These are phyloP conservation scores for Drosophila trapezifrons DNA, from an alignment of 1,140 invertebrate species.

Conservation along the genomic window DNA sequence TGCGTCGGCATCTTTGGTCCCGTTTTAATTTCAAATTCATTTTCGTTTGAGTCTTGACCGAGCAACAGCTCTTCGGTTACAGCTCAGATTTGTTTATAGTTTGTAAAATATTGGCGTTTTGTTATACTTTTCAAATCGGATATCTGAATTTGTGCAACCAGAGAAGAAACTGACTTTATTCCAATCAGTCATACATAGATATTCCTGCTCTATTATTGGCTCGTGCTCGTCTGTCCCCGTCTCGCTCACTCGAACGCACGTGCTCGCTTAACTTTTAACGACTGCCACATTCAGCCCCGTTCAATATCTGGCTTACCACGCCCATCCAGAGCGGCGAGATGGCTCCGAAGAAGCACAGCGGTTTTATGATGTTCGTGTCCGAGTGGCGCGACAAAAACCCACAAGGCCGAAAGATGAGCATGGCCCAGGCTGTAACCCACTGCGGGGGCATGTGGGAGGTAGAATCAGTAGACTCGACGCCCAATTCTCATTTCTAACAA, in stretches of 20 bases:
- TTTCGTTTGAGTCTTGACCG: not conserved
- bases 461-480: not conserved
- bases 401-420: conserved; percentile 7
- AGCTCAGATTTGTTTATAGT: not conserved
- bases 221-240: not conserved
- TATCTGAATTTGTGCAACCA: no score
- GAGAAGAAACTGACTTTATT: no score
- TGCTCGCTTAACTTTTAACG: not conserved
- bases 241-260: conserved; percentile 17
- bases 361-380: conserved; percentile 59
- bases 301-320: not conserved
- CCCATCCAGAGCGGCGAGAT: conserved; percentile 22
- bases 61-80: not conserved
- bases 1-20: not conserved
- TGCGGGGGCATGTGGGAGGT: conserved; percentile 55
- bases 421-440: conserved; percentile 25
- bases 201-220: conserved; percentile 21
- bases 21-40: not conserved
- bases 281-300: not conserved
- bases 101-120: not conserved
- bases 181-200: not conserved
- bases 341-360: conserved; percentile 56
- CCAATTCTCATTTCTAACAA: not conserved
- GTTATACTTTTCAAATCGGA: not conserved
- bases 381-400: conserved; percentile 34